phyloP scores from a whole-genome alignment of 2,888 invertebrate genomes.

The Celastrina argiolus region DNA sequence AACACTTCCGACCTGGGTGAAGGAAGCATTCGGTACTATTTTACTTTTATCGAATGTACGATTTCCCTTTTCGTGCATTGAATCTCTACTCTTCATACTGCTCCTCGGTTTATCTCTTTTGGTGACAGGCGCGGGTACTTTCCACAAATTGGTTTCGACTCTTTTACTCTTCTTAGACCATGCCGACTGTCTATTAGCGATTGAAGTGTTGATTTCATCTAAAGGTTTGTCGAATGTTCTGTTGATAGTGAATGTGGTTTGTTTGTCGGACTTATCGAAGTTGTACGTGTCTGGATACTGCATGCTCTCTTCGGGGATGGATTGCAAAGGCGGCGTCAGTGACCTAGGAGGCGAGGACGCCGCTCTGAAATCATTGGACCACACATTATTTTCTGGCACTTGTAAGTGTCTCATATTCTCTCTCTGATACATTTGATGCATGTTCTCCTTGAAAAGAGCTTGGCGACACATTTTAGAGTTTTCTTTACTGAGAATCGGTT shows the following conservation, averaged over 20 bases:
- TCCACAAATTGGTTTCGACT: slow-evolving; percentile 61
- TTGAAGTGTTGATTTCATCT: slow-evolving; percentile 37
- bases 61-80: slow-evolving; percentile 42
- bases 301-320: slow-evolving; percentile 71
- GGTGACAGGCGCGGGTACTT: slow-evolving; percentile 49
- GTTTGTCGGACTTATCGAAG: slow-evolving; percentile 51
- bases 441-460: slow-evolving; percentile 59
- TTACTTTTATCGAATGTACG: slow-evolving; percentile 57
- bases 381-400: slow-evolving; percentile 51
- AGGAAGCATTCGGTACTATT: slow-evolving; percentile 60
- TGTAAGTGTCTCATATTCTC: slow-evolving; percentile 41
- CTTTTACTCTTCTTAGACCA: slow-evolving; percentile 65
- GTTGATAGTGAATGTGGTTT: slow-evolving; percentile 63
- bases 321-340: slow-evolving; percentile 60
- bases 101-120: slow-evolving; percentile 51
- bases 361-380: slow-evolving; percentile 52
- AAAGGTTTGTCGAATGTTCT: slow-evolving; percentile 63
- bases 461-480: slow-evolving; percentile 58
- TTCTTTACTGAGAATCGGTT: slow-evolving; percentile 46
- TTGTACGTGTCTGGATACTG: slow-evolving; percentile 55
- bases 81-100: slow-evolving; percentile 43
- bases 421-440: slow-evolving; percentile 44
- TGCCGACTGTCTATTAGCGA: slow-evolving; percentile 43
- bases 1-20: slow-evolving; percentile 60
- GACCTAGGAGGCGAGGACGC: slow-evolving; percentile 61